Base-by-base conservation (phyloP, 1,140 invertebrate species). In the Anagrus nilaparvatae region DNA sequence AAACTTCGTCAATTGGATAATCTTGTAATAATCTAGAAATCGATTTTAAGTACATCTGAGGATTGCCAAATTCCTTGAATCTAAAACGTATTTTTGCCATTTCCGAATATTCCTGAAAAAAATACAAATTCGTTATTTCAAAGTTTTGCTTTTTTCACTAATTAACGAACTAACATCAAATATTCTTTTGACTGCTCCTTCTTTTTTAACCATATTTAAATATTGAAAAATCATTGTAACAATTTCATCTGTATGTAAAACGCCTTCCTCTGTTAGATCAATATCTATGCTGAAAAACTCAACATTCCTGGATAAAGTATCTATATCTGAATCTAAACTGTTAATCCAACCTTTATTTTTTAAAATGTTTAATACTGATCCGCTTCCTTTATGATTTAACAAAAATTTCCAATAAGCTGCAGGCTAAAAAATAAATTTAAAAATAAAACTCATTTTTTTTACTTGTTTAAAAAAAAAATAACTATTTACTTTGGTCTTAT, bases 301-400 rank as follows among this genome's bases (percentile, higher is more conserved):
- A 61, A 95, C 93, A 2, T 92, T 92, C 49, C 83, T 76, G 3
- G 82, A 82, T 0, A 79, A 80, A 33, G 71, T 69, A 43, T 81
- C 76, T 35, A 78, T 77, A 1, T 90, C 92, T 6, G 83, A 82
- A 27, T 82, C 70, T 12, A 98, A 61, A 50, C 79, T 76, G 63
- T 90, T 96, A 19, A 86, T 90, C 92, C 92, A 98, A 23, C 92
- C 88, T 50, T 74, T 73, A 6, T 73, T 67, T 59, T 92, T 94
- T 5, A 99, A 71, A 21, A 84, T 80, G 4, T 92, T 88, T 33
- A 98, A 68, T 28, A 99, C 70, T 58, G 92, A 97, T 8, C 94
- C 94, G 30, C 85, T 77, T 6, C 94, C 92, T 73, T 98, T 94
- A 63, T 98, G 95, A 0, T 92, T 94, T 54, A 99, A 74, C 33